A percentile compares a stretch with the other conserved stretches of the same genome.
These are phyloP conservation scores for Heliocidaris tuberculata DNA, from an alignment of 35 echinoderm and acorn worm species.

Conservation along the genomic window DNA sequence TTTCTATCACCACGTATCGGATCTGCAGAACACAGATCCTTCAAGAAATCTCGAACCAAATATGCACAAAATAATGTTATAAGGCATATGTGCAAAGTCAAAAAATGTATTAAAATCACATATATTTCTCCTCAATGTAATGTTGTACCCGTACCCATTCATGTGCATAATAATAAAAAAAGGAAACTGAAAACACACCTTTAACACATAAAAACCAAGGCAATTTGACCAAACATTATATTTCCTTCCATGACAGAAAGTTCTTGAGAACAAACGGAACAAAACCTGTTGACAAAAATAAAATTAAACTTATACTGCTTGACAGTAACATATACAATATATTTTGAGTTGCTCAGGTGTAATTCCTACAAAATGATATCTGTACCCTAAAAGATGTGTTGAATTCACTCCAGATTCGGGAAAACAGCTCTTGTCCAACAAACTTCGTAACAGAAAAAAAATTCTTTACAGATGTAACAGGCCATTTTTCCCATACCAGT, in stretches of 20 bases:
- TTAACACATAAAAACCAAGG: not conserved
- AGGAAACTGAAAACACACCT: not conserved
- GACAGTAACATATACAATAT: constrained; percentile 18
- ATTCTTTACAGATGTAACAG: too few relatives aligned
- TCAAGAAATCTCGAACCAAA: not conserved
- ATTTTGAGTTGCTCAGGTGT: constrained; percentile 25
- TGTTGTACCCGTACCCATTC: constrained; percentile 35
- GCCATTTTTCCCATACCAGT: too few relatives aligned
- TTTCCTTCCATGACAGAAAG: not conserved
- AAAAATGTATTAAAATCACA: constrained; percentile 12
- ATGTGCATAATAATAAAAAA: constrained; percentile 34
- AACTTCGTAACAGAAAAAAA: too few relatives aligned
- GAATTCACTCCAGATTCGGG: not conserved
- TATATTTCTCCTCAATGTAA: not conserved
- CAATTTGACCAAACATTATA: not conserved
- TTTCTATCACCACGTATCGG: constrained; percentile 12
- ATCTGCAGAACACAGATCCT: not conserved
- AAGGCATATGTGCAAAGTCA: constrained; percentile 33
- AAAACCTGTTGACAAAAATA: constrained; percentile 19
- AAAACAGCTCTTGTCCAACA: not conserved
- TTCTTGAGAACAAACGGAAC: constrained; percentile 8
- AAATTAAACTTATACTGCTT: not conserved
- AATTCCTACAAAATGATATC: constrained; percentile 2
- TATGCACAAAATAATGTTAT: constrained; percentile 39
- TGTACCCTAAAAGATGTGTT: not conserved